Percentiles rank a stretch among this genome's conserved stretches.
These are phyloP conservation scores for Rhopalosiphum maidis DNA, from an alignment of 1,140 invertebrate species.

Conservation along the genomic window DNA sequence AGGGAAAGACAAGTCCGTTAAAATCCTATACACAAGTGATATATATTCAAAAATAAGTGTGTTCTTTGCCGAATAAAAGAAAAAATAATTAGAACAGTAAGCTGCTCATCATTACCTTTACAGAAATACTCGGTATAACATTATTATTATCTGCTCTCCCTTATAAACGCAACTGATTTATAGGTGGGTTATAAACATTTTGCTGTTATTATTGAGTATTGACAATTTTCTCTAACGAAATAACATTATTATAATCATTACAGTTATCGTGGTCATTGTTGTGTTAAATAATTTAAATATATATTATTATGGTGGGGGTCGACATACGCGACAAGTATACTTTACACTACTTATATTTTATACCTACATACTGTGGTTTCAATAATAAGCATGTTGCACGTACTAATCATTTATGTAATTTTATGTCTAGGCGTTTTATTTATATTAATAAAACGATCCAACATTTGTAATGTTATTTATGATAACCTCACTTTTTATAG, in stretches of 20 bases:
- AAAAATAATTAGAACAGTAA: background rate
- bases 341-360: too few species aligned
- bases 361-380: too few species aligned
- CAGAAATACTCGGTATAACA: background rate
- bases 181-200: background rate
- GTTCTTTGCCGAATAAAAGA: background rate
- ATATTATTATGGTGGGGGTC: too few species aligned
- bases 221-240: background rate
- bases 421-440: too few species aligned
- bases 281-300: too few species aligned
- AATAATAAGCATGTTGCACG: too few species aligned
- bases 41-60: background rate
- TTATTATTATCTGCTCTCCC: background rate
- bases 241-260: background rate
- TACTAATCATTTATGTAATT: too few species aligned
- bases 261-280: background rate
- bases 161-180: background rate
- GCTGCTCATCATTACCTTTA: background rate
- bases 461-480: too few species aligned
- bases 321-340: too few species aligned
- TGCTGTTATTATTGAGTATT: background rate
- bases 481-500: too few species aligned
- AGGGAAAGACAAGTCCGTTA: background rate
- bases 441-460: too few species aligned
- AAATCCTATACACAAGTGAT: background rate